phyloP scores from a whole-genome alignment of 92 coral and sea anemone genomes.

The Epizoanthus stellaris region DNA sequence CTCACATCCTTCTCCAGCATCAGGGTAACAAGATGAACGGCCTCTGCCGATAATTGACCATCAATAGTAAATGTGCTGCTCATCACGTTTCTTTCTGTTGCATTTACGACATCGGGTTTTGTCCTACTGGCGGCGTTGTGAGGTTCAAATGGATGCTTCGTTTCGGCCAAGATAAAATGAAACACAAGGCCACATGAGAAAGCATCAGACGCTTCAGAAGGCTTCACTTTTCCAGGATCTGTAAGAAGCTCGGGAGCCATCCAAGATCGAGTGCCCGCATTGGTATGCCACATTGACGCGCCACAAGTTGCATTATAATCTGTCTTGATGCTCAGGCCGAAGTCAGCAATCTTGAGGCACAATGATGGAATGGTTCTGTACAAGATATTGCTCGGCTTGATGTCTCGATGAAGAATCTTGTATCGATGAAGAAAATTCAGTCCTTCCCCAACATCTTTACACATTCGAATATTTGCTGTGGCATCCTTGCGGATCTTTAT shows the following conservation, averaged over 20 bases:
- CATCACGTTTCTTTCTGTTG: too few relatives aligned
- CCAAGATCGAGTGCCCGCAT: slow-evolving; percentile 56
- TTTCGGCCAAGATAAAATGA: slow-evolving; percentile 38
- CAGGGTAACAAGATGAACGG: too few relatives aligned
- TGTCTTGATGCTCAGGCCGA: too few relatives aligned
- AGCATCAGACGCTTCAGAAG: slow-evolving; percentile 23
- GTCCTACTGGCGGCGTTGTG: background rate
- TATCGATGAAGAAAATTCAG: too few relatives aligned
- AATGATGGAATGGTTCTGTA: too few relatives aligned
- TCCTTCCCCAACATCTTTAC: slow-evolving; percentile 17
- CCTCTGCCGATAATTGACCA: too few relatives aligned
- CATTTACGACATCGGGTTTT: background rate
- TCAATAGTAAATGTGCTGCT: background rate
- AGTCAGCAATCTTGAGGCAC: too few relatives aligned
- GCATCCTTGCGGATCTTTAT: too few relatives aligned
- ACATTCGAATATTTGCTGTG: too few relatives aligned
- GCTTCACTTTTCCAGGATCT: background rate
- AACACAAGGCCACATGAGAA: background rate
- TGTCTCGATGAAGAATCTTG: background rate
- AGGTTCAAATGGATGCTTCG: slow-evolving; percentile 52
- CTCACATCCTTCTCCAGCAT: slow-evolving; percentile 28
- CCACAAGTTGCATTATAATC: background rate
- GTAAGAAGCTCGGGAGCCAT: slow-evolving; percentile 53
- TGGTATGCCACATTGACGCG: slow-evolving; percentile 33
- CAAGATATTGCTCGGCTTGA: too few relatives aligned